These are phyloP conservation scores for Hemibagrus wyckioides DNA, from an alignment of 2,113 vertebrate genomes.

Conservation along the genomic window DNA sequence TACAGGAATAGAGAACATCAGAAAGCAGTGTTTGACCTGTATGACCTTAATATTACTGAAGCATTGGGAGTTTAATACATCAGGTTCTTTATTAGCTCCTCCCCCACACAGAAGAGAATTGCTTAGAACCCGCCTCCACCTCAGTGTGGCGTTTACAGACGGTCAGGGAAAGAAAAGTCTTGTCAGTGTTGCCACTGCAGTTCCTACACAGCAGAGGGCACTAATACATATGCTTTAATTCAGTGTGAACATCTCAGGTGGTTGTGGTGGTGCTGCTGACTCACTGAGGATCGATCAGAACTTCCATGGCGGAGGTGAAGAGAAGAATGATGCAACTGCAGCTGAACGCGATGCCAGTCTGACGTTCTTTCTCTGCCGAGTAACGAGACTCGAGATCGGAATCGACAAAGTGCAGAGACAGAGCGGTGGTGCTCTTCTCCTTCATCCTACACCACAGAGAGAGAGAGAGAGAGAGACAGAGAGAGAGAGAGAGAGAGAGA, in stretches of 20 bases:
- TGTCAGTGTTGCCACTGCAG: not conserved
- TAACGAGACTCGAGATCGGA: constrained; percentile 83
- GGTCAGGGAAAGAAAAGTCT: not conserved
- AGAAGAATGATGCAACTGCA: constrained; percentile 87
- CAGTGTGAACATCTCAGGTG: not conserved
- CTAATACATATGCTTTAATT: not conserved
- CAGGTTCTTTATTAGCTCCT: not conserved
- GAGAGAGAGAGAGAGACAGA: not conserved
- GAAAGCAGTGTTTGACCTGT: not conserved
- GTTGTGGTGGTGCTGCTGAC: constrained; percentile 35
- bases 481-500: not conserved
- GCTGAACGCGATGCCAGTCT: constrained; percentile 87
- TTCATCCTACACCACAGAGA: constrained; percentile 73
- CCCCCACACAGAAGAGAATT: not conserved
- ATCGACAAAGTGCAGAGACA: constrained; percentile 85
- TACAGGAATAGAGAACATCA: constrained; percentile 54
- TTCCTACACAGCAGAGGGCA: not conserved
- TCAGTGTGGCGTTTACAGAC: not conserved
- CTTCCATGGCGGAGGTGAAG: constrained; percentile 83
- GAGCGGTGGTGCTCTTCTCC: constrained; percentile 78
- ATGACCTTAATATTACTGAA: not conserved
- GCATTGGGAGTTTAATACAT: not conserved
- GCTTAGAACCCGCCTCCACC: not conserved
- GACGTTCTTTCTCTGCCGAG: constrained; percentile 90
- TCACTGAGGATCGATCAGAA: constrained; percentile 87